These are phyloP conservation scores for Trypoxylus dichotomus DNA, from an alignment of 1,140 invertebrate species.

Conservation along the genomic window DNA sequence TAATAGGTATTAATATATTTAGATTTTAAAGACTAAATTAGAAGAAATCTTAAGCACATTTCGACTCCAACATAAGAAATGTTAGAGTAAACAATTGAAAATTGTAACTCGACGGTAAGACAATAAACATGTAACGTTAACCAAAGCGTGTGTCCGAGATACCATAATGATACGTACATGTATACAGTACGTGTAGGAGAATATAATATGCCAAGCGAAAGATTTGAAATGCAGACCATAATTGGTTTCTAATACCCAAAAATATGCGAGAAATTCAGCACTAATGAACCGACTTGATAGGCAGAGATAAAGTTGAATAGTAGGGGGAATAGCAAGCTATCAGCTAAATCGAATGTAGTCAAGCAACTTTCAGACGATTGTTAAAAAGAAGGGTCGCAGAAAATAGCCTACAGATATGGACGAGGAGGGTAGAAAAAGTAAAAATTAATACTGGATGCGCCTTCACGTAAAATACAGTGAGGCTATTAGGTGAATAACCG, in stretches of 20 bases:
- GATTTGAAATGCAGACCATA: not conserved
- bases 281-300: slow-evolving; percentile 19
- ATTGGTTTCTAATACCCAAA: not conserved
- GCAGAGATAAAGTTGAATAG: slow-evolving; percentile 13
- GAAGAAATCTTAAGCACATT: too few species aligned
- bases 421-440: slow-evolving; percentile 6
- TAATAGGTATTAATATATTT: too few species aligned
- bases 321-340: not conserved
- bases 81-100: too few species aligned
- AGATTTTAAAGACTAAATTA: too few species aligned
- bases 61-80: too few species aligned
- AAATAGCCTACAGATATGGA: slow-evolving; percentile 15
- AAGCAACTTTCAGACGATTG: not conserved
- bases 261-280: not conserved
- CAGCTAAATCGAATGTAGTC: slow-evolving; percentile 11
- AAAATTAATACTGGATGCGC: slow-evolving; percentile 16
- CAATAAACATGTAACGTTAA: too few species aligned
- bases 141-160: too few species aligned
- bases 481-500: slow-evolving; percentile 4
- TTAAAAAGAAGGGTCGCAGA: slow-evolving; percentile 23
- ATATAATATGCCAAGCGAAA: not conserved
- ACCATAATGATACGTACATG: too few species aligned
- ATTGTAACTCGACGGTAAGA: too few species aligned
- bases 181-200: too few species aligned
- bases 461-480: not conserved